Base-by-base conservation (phyloP, 2,797 vertebrate genomes). In the Neosalanx taihuensis region DNA sequence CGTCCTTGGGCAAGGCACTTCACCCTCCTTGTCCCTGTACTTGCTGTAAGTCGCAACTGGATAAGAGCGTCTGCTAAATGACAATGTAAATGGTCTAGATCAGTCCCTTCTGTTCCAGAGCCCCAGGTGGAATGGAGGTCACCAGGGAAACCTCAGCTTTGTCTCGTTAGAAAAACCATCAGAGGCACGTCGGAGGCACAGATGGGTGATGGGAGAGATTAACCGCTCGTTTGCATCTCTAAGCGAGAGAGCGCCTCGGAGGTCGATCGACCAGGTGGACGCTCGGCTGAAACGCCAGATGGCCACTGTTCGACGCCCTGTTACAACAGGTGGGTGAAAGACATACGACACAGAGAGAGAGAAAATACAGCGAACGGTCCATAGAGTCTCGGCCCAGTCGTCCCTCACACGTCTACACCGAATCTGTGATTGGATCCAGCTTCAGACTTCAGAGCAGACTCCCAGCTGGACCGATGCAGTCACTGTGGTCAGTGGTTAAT, bases 401-500 rank as follows among this genome's bases (percentile, higher is more conserved):
- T 31, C 9, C 26, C 64, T 18, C 53, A 61, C 10, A 1, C 23
- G 56, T 71, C 33, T 17, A 17, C 3, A 17, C 10, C 23, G 7
- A n/a, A 5, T 65, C 13, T 31, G 3, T 51, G 66, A 12, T 73
- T 37, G 12, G 20, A 69, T 73, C 23, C 30, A 26, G 29, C 58
- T 64, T 23, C 57, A 13, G 17, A 35, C 59, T n/a, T n/a, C n/a
- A n/a, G n/a, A n/a, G 67, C 60, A 66, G 72, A 78, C 69, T 76
- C 81, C 76, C 83, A 81, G 74, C 77, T 74, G 75, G 76, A 60
- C 59, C 51, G 61, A 68, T 66, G 72, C 60, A 78, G 76, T 79
- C 69, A 67, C 64, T 31, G 72, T 63, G 63, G 78, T 79, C 64
- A 12, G 62, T 67, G 51, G 72, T 71, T 75, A 79, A 81, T 67